Evolutionary conservation across 2,113 vertebrate species (phyloP), one percentile per base, ranked within the genome.

Genomic region (Entomyzon cyanotis): DNA sequence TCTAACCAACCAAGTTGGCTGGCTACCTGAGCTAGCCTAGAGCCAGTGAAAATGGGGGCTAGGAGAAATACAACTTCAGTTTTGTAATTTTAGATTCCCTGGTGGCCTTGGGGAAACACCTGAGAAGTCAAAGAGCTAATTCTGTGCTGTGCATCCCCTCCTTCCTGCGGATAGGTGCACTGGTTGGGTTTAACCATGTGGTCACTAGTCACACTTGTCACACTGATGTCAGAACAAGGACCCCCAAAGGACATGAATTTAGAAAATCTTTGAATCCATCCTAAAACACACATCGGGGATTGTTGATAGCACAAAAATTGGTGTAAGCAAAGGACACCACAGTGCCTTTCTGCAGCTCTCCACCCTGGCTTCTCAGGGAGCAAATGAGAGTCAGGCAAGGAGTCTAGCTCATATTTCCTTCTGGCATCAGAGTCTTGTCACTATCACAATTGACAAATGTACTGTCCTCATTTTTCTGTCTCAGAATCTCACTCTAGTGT

Each of bases 71-170:
- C 53, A 64, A 50, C 9, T 55, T 44, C 24, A 52, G 21, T 84
- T 88, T 55, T 59, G 4, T 63, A 20, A 52, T 50, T 91, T 75
- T 60, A 31, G 37, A 42, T 79, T 82, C 25, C 6, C 15, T 47
- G 7, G 12, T 71, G 44, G 60, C 28, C 16, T 67, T n/a, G 22
- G 11, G 31, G 19, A 63, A 63, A 22, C 42, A 25, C 10, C 6
- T 33, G 41, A 71, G 47, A 78, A 71, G 56, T 68, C 20, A 31
- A 13, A 50, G n/a, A 50, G 9, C 11, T 62, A 58, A 49, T 64
- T 91, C n/a, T 55, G 11, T 49, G 46, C 23, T 0, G 0, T 33
- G 7, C 7, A 33, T 50, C 19, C 33, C 5, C 3, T 15, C 12
- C 14, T 52, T 69, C 7, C 9, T 85, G 85, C 30, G 44, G 31